Evolutionary conservation across 2,888 invertebrate genomes (phyloP).

Genomic region (Dryomyza anilis): DNA sequence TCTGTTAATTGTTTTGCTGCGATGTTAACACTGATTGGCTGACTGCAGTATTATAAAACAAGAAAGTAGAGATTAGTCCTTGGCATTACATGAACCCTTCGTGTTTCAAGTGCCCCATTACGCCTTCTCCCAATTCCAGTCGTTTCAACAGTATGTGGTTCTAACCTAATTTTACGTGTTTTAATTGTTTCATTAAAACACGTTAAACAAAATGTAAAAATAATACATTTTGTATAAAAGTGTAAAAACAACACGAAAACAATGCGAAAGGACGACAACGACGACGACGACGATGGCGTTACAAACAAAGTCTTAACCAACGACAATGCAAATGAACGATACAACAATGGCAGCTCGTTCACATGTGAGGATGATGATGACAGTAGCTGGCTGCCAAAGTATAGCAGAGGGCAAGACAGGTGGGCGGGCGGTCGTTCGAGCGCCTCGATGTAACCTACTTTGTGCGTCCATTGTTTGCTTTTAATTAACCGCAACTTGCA

Average conservation of each 20-base stretch:
- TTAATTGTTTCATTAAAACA: conserved; percentile 53
- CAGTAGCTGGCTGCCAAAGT: no score
- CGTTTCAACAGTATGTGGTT: conserved; percentile 48
- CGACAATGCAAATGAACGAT: background rate
- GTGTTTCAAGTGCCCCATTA: no score
- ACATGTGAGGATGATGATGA: background rate
- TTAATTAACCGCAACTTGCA: conserved; percentile 52
- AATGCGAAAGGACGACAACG: no score
- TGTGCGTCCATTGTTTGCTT: conserved; percentile 51
- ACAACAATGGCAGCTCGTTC: background rate
- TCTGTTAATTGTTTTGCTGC: no score
- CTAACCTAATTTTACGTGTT: conserved; percentile 53
- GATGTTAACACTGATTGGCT: no score
- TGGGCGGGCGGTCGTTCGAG: background rate
- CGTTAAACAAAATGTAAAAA: conserved; percentile 38
- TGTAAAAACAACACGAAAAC: no score
- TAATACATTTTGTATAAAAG: conserved; percentile 5
- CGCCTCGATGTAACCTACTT: conserved; percentile 29
- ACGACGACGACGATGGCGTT: background rate
- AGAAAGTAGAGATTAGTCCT: no score
- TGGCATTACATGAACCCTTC: no score
- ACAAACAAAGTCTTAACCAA: background rate
- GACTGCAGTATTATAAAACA: no score
- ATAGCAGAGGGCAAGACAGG: no score
- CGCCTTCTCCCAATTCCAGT: conserved; percentile 42